Evolutionary conservation across 2,888 invertebrate species (phyloP), one percentile per base, ranked within the genome.

Genomic region (Limenitis camilla): DNA sequence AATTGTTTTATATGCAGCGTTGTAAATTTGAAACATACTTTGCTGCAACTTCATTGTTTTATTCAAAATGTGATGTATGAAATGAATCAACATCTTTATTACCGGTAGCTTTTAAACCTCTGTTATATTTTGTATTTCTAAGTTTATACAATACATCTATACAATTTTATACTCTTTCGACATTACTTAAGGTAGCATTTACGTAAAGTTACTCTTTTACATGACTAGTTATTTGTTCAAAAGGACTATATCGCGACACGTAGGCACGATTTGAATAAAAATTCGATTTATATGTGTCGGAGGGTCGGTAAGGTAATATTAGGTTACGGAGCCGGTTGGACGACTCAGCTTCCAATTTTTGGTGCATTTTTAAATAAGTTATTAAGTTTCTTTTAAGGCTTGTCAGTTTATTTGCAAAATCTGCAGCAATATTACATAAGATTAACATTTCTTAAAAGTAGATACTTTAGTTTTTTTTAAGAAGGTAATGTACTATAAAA

Each of bases 221-320:
- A 50, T 49, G 54, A 78, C 76, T 68, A 74, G 76, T 78, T 84
- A 81, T 84, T 85, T 83, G 83, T 83, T 85, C 80, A 78, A 82
- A 76, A 73, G 74, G 81, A 75, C 74, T 80, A 83, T 83, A 84
- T 82, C 79, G 74, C 72, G 66, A 81, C 83, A 82, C 82, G 84
- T 82, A 81, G 79, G 78, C 75, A 74, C 71, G 74, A 86, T 87
- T 87, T 87, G 84, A 87, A 87, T 87, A 87, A 87, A 86, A 84
- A 86, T 81, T 82, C 87, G 77, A 86, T 86, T 86, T 87, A 83
- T 86, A 86, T 87, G 87, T 85, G 85, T 81, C 77, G 78, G 77
- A 69, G 79, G 74, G 76, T 76, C 71, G 79, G 79, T 74, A 72
- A 77, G 77, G 75, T 78, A 72, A 83, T 84, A 72, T 86, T 73